Conservation (phyloP, 2,888 invertebrate species). For the Camptogramma bilineatum region DNA sequence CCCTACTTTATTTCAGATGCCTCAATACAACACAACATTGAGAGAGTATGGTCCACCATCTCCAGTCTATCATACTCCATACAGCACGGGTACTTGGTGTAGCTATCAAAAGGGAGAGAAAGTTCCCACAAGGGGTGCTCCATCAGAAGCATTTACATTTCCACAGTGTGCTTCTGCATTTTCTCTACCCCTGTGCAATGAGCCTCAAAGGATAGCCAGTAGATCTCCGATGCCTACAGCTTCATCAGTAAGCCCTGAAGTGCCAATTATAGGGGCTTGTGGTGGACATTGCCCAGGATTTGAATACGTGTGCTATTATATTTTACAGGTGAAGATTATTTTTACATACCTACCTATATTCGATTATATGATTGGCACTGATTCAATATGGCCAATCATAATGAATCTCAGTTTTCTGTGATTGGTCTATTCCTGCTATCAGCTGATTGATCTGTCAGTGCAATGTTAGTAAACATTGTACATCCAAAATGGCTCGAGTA, state of each 20-base stretch:
- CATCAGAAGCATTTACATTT: slow-evolving; percentile 65
- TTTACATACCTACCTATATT: too few species aligned
- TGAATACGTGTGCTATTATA: slow-evolving; percentile 90
- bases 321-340: slow-evolving; percentile 83
- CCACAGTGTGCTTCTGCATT: slow-evolving; percentile 78
- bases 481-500: too few species aligned
- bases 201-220: slow-evolving; percentile 57
- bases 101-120: slow-evolving; percentile 70
- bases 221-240: slow-evolving; percentile 68
- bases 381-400: too few species aligned
- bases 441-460: too few species aligned
- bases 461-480: too few species aligned
- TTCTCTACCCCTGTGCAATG: slow-evolving; percentile 75
- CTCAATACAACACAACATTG: slow-evolving; percentile 67
- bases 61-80: slow-evolving; percentile 81
- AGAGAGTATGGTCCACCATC: slow-evolving; percentile 76
- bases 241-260: slow-evolving; percentile 77
- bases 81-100: slow-evolving; percentile 71
- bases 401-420: too few species aligned
- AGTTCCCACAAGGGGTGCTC: slow-evolving; percentile 51
- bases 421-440: too few species aligned
- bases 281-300: slow-evolving; percentile 89
- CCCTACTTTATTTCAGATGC: slow-evolving; percentile 59
- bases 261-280: slow-evolving; percentile 87
- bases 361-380: too few species aligned